A percentile compares a stretch with the other conserved stretches of the same genome.
Evolutionary conservation across 2,797 vertebrate species (phyloP).

Genomic region (Labeo calbasu): DNA sequence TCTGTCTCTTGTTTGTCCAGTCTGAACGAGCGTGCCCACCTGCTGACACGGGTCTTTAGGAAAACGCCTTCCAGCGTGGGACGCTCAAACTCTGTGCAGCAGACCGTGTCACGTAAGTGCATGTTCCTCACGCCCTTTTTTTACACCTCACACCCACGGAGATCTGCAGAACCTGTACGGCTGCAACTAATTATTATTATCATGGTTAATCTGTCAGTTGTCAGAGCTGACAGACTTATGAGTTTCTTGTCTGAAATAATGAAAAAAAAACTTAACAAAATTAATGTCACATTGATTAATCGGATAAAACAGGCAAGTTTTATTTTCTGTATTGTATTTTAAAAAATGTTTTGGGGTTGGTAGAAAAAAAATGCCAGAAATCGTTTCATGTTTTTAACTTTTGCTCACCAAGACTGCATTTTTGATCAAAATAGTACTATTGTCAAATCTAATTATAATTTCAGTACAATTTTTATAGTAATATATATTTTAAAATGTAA

Average conservation of each 20-base stretch:
- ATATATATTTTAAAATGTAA: not conserved
- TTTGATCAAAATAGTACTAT: not conserved
- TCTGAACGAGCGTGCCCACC: conserved; percentile 96
- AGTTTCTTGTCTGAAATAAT: not conserved
- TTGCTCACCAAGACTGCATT: not conserved
- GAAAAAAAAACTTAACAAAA: not conserved
- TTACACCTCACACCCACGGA: not conserved
- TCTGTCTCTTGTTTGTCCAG: conserved; percentile 71
- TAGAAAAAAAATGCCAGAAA: too few relatives aligned
- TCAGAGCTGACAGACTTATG: not conserved
- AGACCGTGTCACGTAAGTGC: conserved; percentile 93
- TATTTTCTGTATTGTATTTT: not conserved
- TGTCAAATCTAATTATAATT: not conserved
- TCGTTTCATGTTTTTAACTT: not conserved
- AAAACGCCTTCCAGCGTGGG: conserved; percentile 95
- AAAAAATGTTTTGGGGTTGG: not conserved
- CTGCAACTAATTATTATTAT: not conserved
- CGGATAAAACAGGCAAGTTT: not conserved
- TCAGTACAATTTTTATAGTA: not conserved
- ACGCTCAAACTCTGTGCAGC: conserved; percentile 92
- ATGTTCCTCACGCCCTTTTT: not conserved
- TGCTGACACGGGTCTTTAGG: conserved; percentile 95
- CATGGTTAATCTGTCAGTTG: too few relatives aligned
- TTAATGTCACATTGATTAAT: not conserved
- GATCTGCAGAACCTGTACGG: not conserved